These are phyloP conservation scores for Antechinus stuartii DNA, from an alignment of 2,113 vertebrate genomes.

Conservation along the genomic window DNA sequence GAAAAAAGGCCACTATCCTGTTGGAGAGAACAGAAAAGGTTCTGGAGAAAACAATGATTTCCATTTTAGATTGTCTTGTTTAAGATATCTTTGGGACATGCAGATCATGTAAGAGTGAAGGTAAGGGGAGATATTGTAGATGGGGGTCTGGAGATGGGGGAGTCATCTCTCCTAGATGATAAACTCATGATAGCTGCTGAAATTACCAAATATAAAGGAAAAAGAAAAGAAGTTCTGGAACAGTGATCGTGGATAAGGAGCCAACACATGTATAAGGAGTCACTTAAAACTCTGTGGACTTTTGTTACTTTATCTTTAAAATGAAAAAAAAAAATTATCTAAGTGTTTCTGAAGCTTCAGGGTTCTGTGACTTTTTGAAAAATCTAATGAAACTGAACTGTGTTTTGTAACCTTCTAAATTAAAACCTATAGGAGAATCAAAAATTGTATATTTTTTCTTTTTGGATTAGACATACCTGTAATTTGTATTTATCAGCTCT, in stretches of 20 bases:
- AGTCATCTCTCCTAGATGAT: not conserved
- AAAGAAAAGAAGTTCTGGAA: not conserved
- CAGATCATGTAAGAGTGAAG: not conserved
- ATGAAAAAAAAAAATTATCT: not conserved
- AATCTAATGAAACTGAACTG: not conserved
- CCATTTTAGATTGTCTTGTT: not conserved
- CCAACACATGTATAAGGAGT: not conserved
- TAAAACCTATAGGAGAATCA: not conserved
- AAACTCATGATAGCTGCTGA: not conserved
- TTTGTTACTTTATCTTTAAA: not conserved
- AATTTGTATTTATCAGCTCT: not conserved
- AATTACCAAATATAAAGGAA: not conserved
- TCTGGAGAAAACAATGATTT: not conserved
- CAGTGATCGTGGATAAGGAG: not conserved
- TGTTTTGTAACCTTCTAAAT: not conserved
- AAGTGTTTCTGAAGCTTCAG: not conserved
- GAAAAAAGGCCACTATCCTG: not conserved
- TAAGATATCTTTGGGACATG: not conserved
- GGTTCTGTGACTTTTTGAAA: not conserved
- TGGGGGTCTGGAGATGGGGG: not conserved
- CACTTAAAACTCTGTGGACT: not conserved
- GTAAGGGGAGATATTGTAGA: not conserved
- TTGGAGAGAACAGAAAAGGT: not conserved
- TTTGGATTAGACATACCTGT: not conserved
- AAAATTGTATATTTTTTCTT: too few species aligned